Conservation (phyloP, 1,140 invertebrate species). For the Augochlora pura region DNA sequence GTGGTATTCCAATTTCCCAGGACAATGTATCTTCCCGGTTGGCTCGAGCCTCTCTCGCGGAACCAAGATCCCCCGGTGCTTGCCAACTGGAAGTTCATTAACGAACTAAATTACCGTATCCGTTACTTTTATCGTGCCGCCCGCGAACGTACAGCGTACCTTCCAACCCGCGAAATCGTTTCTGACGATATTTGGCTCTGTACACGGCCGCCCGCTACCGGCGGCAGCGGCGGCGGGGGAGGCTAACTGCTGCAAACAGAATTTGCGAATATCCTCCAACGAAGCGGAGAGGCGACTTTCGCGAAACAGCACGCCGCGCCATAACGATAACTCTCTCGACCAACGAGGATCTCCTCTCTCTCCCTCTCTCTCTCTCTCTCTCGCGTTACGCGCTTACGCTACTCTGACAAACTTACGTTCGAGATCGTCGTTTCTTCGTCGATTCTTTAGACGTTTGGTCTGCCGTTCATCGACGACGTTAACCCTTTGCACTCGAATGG, state of each 20-base stretch:
- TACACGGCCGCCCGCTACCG: constrained; percentile 16
- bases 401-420: background rate
- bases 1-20: constrained; percentile 62
- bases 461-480: too few species aligned
- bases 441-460: too few species aligned
- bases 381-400: background rate
- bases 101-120: constrained; percentile 71
- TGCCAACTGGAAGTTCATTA: constrained; percentile 73
- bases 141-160: constrained; percentile 45
- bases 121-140: constrained; percentile 69
- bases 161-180: constrained; percentile 55
- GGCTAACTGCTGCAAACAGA: constrained; percentile 52
- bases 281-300: background rate
- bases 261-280: constrained; percentile 36
- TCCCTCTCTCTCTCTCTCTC: too few species aligned
- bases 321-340: constrained; percentile 21
- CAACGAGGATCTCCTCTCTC: too few species aligned
- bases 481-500: too few species aligned
- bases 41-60: constrained; percentile 50
- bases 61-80: constrained; percentile 46
- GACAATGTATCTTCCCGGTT: constrained; percentile 63
- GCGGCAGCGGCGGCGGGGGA: too few species aligned
- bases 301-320: background rate
- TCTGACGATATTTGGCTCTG: constrained; percentile 61
- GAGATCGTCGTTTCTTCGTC: background rate